phyloP scores from a whole-genome alignment of 2,113 vertebrate genomes.

The Seriola dumerili region DNA sequence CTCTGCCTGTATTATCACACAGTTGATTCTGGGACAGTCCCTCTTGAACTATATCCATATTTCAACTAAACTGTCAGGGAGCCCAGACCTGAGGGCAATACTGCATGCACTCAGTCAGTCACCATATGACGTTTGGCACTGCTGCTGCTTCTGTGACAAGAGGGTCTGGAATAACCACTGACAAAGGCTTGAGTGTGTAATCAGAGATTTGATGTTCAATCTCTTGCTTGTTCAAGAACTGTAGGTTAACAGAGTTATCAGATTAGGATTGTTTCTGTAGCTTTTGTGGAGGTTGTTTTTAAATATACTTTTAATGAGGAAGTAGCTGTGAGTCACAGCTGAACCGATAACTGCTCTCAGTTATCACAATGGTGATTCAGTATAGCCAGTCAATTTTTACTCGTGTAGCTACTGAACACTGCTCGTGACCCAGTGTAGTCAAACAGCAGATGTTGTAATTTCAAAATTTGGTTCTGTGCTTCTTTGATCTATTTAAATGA shows the following conservation, averaged over 20 bases:
- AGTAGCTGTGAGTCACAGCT: not conserved
- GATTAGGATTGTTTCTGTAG: not conserved
- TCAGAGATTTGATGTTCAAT: not conserved
- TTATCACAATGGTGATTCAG: too few species aligned
- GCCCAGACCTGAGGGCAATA: conserved; percentile 14
- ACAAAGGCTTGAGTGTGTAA: not conserved
- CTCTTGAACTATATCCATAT: conserved; percentile 32
- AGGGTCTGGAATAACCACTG: not conserved
- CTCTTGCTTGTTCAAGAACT: not conserved
- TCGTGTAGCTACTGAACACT: too few species aligned
- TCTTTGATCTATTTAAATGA: not conserved
- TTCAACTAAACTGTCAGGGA: conserved; percentile 44
- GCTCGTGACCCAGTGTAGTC: too few species aligned
- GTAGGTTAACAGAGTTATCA: not conserved
- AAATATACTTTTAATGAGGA: not conserved
- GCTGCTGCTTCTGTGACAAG: conserved; percentile 17
- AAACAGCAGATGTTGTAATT: not conserved
- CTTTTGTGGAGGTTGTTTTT: not conserved
- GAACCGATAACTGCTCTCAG: not conserved
- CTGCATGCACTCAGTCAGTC: conserved; percentile 32
- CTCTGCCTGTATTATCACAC: conserved; percentile 19
- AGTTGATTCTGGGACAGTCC: conserved; percentile 33
- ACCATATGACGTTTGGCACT: not conserved
- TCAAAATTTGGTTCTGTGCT: not conserved
- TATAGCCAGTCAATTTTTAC: not conserved